Base-by-base conservation (phyloP, 1,140 invertebrate species). In the Cyclargus thomasi region DNA sequence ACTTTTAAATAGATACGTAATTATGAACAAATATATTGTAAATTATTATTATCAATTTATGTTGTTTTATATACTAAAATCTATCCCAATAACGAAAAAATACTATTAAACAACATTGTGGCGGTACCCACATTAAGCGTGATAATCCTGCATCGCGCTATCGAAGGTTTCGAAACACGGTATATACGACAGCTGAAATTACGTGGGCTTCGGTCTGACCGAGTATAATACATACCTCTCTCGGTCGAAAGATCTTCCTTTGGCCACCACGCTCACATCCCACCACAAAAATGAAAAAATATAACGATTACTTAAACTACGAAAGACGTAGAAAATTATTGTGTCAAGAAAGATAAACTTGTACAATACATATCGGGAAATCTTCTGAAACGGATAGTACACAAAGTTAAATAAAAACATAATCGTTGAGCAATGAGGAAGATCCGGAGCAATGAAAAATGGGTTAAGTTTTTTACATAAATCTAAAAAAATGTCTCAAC, bases 391-490 rank as follows among this genome's bases (percentile, higher is more conserved):
- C 17, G 17, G 7, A 59, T 59, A 10, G 53, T 11, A 59, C 20
- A 59, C 55, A 59, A 59, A 59, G 18, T 55, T 59, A 20, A 20
- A 59, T 59, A 59, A 59, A 20, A 59, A 59, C 18, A 20, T 21
- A 20, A 20, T 59, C 55, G 68, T 20, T 20, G 35, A 35, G 64
- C 53, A 20, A 17, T 53, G 23, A 39, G 57, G 65, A 57, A 67
- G 65, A 67, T 59, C 57, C 55, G 76, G 80, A 78, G 78, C 84
- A 81, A 86, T 86, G 84, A 86, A 78, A 85, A 83, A 88, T 82
- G 78, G 74, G 67, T 68, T 65, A 88, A 88, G 79, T 86, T 88
- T 83, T 81, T 81, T 80, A 81, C 81, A 85, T 88, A 86, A 88
- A 88, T 88, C 84, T 83, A 69, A 68, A 71, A 76, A 85, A 86